Conservation (phyloP, 2,888 invertebrate species). For the Drosophila niveifrons region DNA sequence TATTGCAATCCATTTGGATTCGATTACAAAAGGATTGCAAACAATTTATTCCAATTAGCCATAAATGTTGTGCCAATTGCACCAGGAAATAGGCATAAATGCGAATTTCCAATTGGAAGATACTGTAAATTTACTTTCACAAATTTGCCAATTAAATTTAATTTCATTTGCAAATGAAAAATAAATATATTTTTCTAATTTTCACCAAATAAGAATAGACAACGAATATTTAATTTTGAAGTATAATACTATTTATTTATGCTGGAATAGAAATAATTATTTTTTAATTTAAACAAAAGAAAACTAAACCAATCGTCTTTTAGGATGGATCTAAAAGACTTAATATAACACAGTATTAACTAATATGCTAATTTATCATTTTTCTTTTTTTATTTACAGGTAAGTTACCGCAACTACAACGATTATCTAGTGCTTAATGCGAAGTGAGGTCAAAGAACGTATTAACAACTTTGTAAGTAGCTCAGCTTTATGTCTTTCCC, state of each 20-base stretch:
- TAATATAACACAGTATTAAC: too few relatives aligned
- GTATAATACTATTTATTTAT: not conserved
- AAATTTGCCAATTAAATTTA: not conserved
- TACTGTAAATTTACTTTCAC: not conserved
- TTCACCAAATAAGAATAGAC: too few relatives aligned
- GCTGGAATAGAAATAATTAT: not conserved
- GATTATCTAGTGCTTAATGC: slow-evolving; percentile 7
- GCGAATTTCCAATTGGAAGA: not conserved
- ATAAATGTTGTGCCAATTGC: slow-evolving; percentile 1
- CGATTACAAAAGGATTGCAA: slow-evolving; percentile 21
- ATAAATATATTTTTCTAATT: not conserved
- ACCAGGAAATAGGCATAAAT: not conserved
- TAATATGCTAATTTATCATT: not conserved
- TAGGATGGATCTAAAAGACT: too few relatives aligned
- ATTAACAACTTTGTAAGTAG: slow-evolving; percentile 63
- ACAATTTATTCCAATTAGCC: slow-evolving; percentile 33
- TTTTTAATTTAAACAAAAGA: too few relatives aligned
- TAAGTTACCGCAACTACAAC: slow-evolving; percentile 53
- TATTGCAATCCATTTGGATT: slow-evolving; percentile 40
- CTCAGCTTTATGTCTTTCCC: slow-evolving; percentile 33
- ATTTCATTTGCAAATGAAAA: not conserved
- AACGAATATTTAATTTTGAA: too few relatives aligned
- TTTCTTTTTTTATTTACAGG: slow-evolving; percentile 45
- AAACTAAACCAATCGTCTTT: too few relatives aligned
- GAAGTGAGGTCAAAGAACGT: slow-evolving; percentile 13